Base-by-base conservation (phyloP, 2,113 vertebrate genomes). In the Cryptotis parvus region DNA sequence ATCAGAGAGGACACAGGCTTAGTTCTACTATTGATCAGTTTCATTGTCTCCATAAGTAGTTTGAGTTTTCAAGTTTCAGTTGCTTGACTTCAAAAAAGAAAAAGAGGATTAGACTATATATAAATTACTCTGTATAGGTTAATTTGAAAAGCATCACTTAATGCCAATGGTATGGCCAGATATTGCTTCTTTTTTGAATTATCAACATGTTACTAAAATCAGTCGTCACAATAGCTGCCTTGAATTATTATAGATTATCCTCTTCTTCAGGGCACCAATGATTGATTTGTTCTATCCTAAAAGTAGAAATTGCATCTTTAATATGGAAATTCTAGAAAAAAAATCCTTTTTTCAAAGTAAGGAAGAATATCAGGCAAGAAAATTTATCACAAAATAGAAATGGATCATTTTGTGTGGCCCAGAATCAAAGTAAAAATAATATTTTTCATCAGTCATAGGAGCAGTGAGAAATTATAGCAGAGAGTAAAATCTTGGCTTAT, bases 191-290 rank as follows among this genome's bases (percentile, higher is more conserved):
- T 69, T 0, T 76, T 81, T 9, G 12, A 15, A 52, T 45, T 33
- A 77, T 49, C 52, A 86, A 37, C 87, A 61, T 52, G 69, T 45
- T 80, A 72, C n/a, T 52, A 73, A 68, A 87, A 77, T 39, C 15
- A 43, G 16, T 86, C 41, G 58, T 63, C 16, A n/a, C 3, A 35
- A 45, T 85, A 43, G 27, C 75, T 20, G 7, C 26, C 29, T 26
- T 26, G 27, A 70, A 22, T 68, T 15, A 27, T 68, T 15, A 86
- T 73, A 79, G 92, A 52, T 15, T 72, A 9, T 4, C 14, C n/a
- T 70, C 4, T 14, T 45, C 1, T 18, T 58, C 63, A 26, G 8
- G 79, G 29, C 4, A 68, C 4, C 65, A 5, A 55, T 55, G n/a
- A 75, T 10, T 24, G 86, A n/a, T 58, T 12, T 78, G 33, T 1